Conservation (phyloP, 2,888 invertebrate genomes). For the Acrocyrtus sp. region DNA sequence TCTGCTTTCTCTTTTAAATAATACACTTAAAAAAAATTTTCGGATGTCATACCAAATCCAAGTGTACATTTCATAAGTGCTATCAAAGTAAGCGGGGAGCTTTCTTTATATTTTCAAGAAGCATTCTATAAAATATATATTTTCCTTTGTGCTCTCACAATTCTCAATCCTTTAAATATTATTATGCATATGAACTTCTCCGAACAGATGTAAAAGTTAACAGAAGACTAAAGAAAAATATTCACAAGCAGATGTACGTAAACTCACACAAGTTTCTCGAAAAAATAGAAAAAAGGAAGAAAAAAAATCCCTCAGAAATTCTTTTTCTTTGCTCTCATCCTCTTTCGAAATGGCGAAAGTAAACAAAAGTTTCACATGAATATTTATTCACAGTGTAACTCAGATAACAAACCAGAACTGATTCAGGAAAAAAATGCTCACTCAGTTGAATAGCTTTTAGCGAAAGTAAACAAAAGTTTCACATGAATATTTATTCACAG, state of each 20-base stretch:
- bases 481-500: constrained; percentile 49
- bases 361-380: constrained; percentile 50
- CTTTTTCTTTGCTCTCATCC: not conserved
- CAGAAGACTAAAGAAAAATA: constrained; percentile 11
- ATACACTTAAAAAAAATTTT: too few species aligned
- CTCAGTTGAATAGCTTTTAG: constrained; percentile 22
- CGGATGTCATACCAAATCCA: too few species aligned
- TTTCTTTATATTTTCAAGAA: too few species aligned
- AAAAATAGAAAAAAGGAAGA: not conserved
- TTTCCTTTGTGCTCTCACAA: too few species aligned
- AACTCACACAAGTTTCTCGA: constrained; percentile 1
- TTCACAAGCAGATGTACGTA: constrained; percentile 25
- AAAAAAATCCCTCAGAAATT: constrained; percentile 9
- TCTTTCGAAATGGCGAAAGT: constrained; percentile 22
- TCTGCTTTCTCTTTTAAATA: too few species aligned
- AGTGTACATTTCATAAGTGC: too few species aligned
- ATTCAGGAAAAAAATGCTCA: constrained; percentile 18
- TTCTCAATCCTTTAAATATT: too few species aligned
- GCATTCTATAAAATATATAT: too few species aligned
- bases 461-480: constrained; percentile 48
- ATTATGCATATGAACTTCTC: too few species aligned
- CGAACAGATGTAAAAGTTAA: constrained; percentile 22
- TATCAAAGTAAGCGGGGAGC: too few species aligned
- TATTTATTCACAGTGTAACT: constrained; percentile 44
- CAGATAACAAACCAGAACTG: constrained; percentile 35